A percentile compares a stretch with the other conserved stretches of the same genome.
phyloP scores from a whole-genome alignment of 2,797 vertebrate genomes.

The Trichosurus vulpecula region DNA sequence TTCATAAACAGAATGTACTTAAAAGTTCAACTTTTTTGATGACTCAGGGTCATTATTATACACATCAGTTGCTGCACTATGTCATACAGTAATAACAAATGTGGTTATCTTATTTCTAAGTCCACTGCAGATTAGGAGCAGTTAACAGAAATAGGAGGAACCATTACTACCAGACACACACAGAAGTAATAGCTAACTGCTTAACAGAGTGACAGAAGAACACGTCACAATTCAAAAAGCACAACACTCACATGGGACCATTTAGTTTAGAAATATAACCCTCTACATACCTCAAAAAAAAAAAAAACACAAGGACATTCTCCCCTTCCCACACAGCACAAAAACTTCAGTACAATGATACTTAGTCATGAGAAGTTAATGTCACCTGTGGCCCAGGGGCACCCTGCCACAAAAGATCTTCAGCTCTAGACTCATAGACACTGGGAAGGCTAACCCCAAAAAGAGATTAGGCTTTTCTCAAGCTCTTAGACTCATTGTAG shows the following conservation, averaged over 20 bases:
- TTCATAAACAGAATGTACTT: neutral
- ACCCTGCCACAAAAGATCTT: neutral
- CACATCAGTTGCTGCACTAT: neutral
- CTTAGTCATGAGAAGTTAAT: neutral
- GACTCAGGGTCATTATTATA: neutral
- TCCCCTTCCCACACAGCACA: neutral
- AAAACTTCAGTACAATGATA: neutral
- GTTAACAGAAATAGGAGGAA: neutral
- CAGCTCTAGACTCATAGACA: neutral
- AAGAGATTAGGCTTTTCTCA: neutral
- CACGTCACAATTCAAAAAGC: neutral
- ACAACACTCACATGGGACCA: neutral
- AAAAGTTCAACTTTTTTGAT: neutral
- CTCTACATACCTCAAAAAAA: neutral
- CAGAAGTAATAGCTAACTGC: neutral
- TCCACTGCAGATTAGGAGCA: neutral
- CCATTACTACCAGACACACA: neutral
- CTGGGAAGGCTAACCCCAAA: neutral
- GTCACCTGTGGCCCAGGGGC: neutral
- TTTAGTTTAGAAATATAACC: neutral
- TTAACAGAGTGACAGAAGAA: neutral
- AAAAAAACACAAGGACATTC: neutral
- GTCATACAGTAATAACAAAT: neutral
- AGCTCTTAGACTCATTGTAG: neutral
- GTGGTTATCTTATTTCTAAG: neutral